Evolutionary conservation across 2,113 vertebrate species (phyloP).

Genomic region (Calidris pygmaea): DNA sequence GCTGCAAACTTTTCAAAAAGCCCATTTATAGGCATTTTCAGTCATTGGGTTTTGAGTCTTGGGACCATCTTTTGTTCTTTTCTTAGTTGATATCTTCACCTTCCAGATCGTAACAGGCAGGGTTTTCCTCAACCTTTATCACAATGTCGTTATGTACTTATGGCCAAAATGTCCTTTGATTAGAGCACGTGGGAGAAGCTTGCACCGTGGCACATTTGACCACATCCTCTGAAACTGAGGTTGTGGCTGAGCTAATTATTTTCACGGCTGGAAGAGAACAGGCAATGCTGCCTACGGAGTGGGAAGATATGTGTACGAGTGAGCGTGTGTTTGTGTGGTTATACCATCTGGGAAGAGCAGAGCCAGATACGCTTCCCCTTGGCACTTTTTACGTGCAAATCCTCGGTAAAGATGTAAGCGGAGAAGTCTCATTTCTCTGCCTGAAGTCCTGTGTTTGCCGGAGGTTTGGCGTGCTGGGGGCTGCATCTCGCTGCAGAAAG

Average conservation of each 20-base stretch:
- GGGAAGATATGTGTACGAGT: slow-evolving; percentile 11
- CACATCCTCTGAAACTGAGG: slow-evolving; percentile 42
- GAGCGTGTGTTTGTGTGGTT: slow-evolving; percentile 42
- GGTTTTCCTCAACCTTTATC: background rate
- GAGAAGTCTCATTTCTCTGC: background rate
- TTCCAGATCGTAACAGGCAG: background rate
- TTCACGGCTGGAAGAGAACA: slow-evolving; percentile 44
- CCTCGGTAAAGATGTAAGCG: background rate
- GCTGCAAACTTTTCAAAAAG: background rate
- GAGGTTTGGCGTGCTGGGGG: background rate
- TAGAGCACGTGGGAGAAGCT: background rate
- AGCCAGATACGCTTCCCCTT: slow-evolving; percentile 8
- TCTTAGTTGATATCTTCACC: background rate
- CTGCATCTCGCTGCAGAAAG: background rate
- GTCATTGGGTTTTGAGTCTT: background rate
- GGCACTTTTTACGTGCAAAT: background rate
- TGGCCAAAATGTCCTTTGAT: background rate
- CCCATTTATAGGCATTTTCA: background rate
- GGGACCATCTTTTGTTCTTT: background rate
- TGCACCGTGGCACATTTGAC: background rate
- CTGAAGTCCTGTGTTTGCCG: background rate
- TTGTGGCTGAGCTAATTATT: slow-evolving; percentile 51
- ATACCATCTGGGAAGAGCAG: slow-evolving; percentile 41
- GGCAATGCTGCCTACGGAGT: slow-evolving; percentile 15
- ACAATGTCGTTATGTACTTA: background rate